These are phyloP conservation scores for Pachycephus smyrnensis DNA, from an alignment of 2,888 invertebrate species.

Conservation along the genomic window DNA sequence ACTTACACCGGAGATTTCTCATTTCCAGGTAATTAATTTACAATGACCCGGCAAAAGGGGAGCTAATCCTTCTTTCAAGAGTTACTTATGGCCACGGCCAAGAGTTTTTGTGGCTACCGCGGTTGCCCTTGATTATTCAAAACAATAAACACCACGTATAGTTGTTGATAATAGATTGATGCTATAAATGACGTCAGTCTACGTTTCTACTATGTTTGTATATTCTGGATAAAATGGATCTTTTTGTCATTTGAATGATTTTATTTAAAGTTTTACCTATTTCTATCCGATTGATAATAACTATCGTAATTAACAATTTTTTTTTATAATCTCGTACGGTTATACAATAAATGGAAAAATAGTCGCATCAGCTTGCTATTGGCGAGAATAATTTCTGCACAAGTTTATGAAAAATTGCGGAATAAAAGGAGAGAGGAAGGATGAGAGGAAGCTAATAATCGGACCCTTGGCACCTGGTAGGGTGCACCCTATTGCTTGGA, in stretches of 20 bases:
- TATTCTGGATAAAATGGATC: neutral
- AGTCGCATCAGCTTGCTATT: neutral
- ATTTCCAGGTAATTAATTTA: slow-evolving; percentile 68
- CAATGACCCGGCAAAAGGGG: slow-evolving; percentile 61
- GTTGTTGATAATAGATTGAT: neutral
- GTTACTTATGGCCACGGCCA: slow-evolving; percentile 54
- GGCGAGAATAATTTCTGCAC: no score
- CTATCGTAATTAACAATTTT: neutral
- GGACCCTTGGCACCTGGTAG: neutral
- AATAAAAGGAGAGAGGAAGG: neutral
- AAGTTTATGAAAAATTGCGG: neutral
- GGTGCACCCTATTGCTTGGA: neutral
- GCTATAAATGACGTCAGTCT: neutral
- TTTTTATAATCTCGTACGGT: neutral
- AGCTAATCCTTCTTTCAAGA: slow-evolving; percentile 57
- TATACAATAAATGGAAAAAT: neutral
- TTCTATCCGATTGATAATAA: no score
- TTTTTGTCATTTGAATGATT: neutral
- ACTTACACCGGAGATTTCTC: slow-evolving; percentile 65
- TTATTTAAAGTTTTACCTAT: no score
- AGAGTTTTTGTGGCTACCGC: neutral
- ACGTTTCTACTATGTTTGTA: neutral
- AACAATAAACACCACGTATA: slow-evolving; percentile 29
- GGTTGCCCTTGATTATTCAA: slow-evolving; percentile 17
- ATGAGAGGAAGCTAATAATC: neutral